A percentile compares a stretch with the other conserved stretches of the same genome.
These are phyloP conservation scores for Trachemys scripta DNA, from an alignment of 2,113 vertebrate species.

Conservation along the genomic window DNA sequence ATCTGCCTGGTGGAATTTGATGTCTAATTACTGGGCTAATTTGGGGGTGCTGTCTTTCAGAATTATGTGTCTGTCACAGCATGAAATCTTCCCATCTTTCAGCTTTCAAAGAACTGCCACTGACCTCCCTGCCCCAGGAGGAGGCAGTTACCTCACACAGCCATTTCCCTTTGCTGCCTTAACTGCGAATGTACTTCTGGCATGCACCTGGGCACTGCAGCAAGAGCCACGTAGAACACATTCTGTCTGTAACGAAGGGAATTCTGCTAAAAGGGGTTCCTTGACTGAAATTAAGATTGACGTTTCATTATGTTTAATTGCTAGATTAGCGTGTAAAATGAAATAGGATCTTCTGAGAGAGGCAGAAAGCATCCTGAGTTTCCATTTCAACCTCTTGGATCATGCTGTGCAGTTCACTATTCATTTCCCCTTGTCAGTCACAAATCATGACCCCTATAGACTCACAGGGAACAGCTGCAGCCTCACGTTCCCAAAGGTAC, in stretches of 20 bases:
- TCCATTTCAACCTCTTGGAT: background rate
- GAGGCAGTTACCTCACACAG: accelerated
- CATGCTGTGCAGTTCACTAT: background rate
- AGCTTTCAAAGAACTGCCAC: background rate
- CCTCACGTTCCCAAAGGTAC: background rate
- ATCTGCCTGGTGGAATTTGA: background rate
- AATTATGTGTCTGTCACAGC: background rate
- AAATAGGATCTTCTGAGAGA: background rate
- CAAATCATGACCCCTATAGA: background rate
- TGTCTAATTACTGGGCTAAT: background rate
- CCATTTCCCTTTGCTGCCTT: background rate
- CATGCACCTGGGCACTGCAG: background rate
- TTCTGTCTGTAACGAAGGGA: background rate
- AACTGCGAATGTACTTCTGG: background rate
- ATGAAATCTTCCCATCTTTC: background rate
- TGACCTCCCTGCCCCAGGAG: accelerated
- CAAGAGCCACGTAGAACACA: background rate
- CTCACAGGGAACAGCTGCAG: background rate
- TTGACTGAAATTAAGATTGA: background rate
- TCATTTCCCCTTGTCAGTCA: background rate
- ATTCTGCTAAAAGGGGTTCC: background rate
- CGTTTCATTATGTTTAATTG: background rate
- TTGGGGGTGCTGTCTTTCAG: background rate
- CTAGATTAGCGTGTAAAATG: background rate
- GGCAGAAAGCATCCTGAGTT: background rate